Percentiles rank a stretch among this genome's conserved stretches.
Evolutionary conservation across 2,797 vertebrate species (phyloP).

Genomic region (Brotogeris chrysoptera): DNA sequence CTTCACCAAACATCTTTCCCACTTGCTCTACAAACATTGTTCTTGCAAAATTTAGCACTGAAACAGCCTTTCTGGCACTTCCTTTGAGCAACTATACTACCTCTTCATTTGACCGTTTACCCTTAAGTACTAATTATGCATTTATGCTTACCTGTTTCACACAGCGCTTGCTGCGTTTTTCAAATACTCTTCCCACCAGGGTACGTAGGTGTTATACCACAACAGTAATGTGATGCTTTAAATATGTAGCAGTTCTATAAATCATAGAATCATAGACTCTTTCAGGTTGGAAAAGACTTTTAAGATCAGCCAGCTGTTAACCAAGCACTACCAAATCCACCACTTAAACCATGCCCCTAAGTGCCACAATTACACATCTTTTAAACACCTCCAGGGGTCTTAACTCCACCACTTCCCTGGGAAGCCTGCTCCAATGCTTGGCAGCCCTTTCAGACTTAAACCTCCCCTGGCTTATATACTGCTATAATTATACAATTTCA

Average conservation of each 20-base stretch:
- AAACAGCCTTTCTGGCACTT: not conserved
- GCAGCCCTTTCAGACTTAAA: not conserved
- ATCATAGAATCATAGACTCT: not conserved
- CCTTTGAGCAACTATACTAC: rapidly evolving
- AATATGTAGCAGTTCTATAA: not conserved
- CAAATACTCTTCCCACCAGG: not conserved
- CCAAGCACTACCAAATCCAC: not conserved
- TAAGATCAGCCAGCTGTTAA: not conserved
- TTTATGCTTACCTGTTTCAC: not conserved
- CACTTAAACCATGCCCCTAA: not conserved
- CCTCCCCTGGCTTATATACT: not conserved
- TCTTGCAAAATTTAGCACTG: not conserved
- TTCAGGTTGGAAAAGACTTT: not conserved
- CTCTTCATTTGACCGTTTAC: not conserved
- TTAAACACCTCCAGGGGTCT: not conserved
- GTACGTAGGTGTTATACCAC: not conserved
- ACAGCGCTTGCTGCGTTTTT: not conserved
- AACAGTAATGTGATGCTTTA: not conserved
- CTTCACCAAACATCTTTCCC: not conserved
- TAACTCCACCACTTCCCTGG: not conserved
- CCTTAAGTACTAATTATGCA: not conserved
- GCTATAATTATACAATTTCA: not conserved
- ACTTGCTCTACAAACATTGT: rapidly evolving
- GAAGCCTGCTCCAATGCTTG: not conserved
- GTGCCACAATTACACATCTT: not conserved